phyloP scores from a whole-genome alignment of 1,140 invertebrate genomes.

The Papilio polyxenes region DNA sequence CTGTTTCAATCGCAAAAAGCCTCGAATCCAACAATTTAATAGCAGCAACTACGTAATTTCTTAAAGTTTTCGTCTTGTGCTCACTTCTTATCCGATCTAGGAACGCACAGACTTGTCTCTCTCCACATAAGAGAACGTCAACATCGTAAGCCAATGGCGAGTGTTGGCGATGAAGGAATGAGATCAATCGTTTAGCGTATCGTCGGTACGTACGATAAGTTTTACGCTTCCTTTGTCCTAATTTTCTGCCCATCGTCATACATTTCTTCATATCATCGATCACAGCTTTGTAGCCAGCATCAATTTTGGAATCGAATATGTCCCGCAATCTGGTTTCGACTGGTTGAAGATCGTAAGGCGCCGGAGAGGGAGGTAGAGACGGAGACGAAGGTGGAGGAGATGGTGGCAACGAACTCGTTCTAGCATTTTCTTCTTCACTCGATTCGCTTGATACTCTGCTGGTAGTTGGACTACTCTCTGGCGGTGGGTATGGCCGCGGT shows the following conservation, averaged over 20 bases:
- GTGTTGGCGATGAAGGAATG: constrained; percentile 77
- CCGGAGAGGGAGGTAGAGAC: constrained; percentile 68
- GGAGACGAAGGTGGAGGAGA: constrained; percentile 74
- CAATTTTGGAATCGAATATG: constrained; percentile 75
- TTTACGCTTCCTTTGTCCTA: constrained; percentile 76
- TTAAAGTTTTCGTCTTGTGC: constrained; percentile 77
- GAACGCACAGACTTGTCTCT: constrained; percentile 77
- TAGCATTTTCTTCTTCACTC: constrained; percentile 72
- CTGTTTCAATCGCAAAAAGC: constrained; percentile 78
- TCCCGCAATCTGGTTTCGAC: constrained; percentile 68
- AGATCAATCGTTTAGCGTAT: constrained; percentile 77
- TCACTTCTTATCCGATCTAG: constrained; percentile 76
- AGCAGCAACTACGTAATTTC: constrained; percentile 78
- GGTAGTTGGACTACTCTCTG: constrained; percentile 57
- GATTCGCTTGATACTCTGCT: constrained; percentile 69
- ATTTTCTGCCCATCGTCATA: constrained; percentile 77
- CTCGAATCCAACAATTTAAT: constrained; percentile 78
- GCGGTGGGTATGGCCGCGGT: constrained; percentile 62
- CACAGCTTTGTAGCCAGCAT: constrained; percentile 76
- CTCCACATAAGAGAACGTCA: constrained; percentile 75
- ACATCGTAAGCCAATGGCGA: constrained; percentile 78
- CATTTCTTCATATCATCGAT: constrained; percentile 81
- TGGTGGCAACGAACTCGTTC: constrained; percentile 60
- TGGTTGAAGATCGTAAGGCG: constrained; percentile 71
- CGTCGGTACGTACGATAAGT: constrained; percentile 77